Evolutionary conservation across 2,113 vertebrate species (phyloP), one percentile per base, ranked within the genome.

Genomic region (Forbesichthys papilliferus): DNA sequence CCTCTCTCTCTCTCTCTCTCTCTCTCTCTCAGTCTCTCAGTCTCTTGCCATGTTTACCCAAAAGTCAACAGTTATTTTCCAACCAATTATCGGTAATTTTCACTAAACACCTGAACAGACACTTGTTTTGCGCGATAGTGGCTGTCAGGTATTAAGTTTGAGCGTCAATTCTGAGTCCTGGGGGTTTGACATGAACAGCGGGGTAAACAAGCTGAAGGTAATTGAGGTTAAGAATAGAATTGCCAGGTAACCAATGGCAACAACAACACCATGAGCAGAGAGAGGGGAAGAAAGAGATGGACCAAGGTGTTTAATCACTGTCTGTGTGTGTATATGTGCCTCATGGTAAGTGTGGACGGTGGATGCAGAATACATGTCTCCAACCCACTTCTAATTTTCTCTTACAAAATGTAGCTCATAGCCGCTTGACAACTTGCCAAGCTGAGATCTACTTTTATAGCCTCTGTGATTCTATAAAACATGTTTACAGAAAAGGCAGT

Each of bases 161-260:
- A 68, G 20, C 56, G 67, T 58, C 68, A n/a, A 61, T 74, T 75
- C 73, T 77, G 48, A 48, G 73, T 83, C 61, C 59, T n/a, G 48
- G 13, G 14, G 68, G 73, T 71, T 68, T 52, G 63, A 63, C 75
- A 71, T 71, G 67, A 84, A 71, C 58, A 59, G 63, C 52, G 81
- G 59, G 62, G 87, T 69, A 88, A 90, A 90, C 86, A 86, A 77
- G 82, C 70, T 67, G 82, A 68, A 79, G 75, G 84, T 88, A 84
- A 90, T 77, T 82, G 83, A 83, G 77, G 84, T 86, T 81, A 88
- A 87, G 87, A 88, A 71, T 64, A 83, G 85, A 79, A 81, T 12
- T 73, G 72, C 71, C 73, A 86, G 83, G 90, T 93, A 88, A 90
- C 91, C 90, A 91, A 91, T 88, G 76, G 90, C 88, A 93, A 92